Evolutionary conservation across 2,888 invertebrate genomes (phyloP), one percentile per base, ranked within the genome.

Genomic region (Perdita meconis): DNA sequence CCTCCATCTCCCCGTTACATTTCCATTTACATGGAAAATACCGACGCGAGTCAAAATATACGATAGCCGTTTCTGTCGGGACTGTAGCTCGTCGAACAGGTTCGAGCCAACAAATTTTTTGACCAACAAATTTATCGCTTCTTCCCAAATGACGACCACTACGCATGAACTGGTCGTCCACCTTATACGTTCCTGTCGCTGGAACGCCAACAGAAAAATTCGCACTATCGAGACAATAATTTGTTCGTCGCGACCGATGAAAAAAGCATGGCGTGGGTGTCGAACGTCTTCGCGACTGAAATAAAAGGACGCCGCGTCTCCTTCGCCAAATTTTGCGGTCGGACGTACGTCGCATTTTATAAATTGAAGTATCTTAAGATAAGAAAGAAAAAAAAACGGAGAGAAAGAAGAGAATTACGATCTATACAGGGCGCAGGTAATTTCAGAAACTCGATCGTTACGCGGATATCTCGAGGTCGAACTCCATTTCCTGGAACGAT

Each of bases 361-460:
- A 64, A 50, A 63, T 63, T 24, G 47, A 26, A 13, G 56, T n/a
- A 30, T 59, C 55, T 72, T 24, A 47, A 34, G n/a, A 12, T 2
- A 51, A 47, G n/a, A 30, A 30, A 2, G 6, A 6, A 30, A 6
- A 30, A 55, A 34, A 13, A 30, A 30, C 30, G 6, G 30, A 30
- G 30, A 30, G 59, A 34, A 13, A 12, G n/a, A 59, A 40, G n/a
- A 55, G 42, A 8, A 40, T 6, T 13, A 30, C 1, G 12, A 5
- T 26, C 26, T 0, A 6, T 10, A 30, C 10, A 0, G 50, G 4
- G 19, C 19, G 26, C 0, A 19, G 26, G 13, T 55, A 40, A 50
- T 72, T 40, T 30, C 47, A 26, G 40, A 56, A 61, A 22, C 24
- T 40, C 47, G 40, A 8, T 55, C 51, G 57, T 74, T 69, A 63